phyloP scores from a whole-genome alignment of 1,140 invertebrate species.

The Portunus trituberculatus region DNA sequence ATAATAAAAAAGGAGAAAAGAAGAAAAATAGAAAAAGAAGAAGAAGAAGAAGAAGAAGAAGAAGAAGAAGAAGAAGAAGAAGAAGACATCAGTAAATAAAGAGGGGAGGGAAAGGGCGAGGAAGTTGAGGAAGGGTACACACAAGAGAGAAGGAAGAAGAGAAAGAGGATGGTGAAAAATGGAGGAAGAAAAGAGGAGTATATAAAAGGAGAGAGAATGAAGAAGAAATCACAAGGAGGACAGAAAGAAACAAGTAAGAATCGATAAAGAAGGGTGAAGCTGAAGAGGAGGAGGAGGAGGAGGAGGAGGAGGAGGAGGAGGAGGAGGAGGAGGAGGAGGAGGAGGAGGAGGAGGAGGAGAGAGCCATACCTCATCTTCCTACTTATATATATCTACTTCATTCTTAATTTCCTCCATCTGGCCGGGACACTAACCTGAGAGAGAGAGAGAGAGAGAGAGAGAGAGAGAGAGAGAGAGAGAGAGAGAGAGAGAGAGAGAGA shows the following conservation, averaged over 20 bases:
- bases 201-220: neutral
- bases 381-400: neutral
- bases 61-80: neutral
- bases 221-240: neutral
- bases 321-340: neutral
- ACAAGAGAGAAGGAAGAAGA: no score
- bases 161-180: neutral
- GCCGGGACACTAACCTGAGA: no score
- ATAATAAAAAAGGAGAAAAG: no score
- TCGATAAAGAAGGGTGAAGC: no score
- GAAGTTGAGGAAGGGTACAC: no score
- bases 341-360: neutral
- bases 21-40: neutral
- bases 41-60: neutral
- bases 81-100: neutral
- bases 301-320: no score
- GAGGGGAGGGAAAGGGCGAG: no score
- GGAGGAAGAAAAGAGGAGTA: neutral
- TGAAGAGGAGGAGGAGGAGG: no score
- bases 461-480: slow-evolving; percentile 14
- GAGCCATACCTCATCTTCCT: neutral
- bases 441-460: neutral
- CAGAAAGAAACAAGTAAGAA: no score
- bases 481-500: neutral
- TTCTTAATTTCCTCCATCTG: neutral